Evolutionary conservation across 2,113 vertebrate genomes (phyloP), one percentile per base, ranked within the genome.

Genomic region (Oryzias melastigma): DNA sequence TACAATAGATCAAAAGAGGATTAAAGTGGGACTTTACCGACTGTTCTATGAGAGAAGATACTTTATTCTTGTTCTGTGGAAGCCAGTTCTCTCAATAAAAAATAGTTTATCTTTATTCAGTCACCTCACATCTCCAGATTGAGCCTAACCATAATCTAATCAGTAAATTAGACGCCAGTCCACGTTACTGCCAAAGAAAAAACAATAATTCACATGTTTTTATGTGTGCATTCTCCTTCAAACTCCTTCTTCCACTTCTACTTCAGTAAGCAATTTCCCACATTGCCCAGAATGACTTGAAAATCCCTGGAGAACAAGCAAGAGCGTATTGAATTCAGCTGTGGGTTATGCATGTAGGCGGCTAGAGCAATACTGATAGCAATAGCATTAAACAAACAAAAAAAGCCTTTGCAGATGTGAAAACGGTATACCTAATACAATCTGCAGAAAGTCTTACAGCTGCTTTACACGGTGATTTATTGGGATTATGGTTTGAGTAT

Each of bases 211-310:
- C 52, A 45, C 40, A 35, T 35, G 3, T 35, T 55, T 61, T 65
- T 40, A 60, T 68, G 62, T 4, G 1, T 61, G 27, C 22, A 46
- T 73, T 73, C 69, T 55, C 7, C 42, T 43, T 71, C 49, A 67
- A 74, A 58, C 55, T 58, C 57, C 63, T 49, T 29, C 6, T 3
- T 69, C 66, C 68, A 53, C 62, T 71, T 82, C 55, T 42, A 53
- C 60, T 67, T 67, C 71, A 74, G 35, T 58, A 55, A 68, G 71
- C 71, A 43, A 75, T 81, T 82, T 79, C 55, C 70, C 47, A 55
- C 56, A 68, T 68, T 75, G 67, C 62, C 51, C 64, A 52, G 64
- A 77, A 68, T 20, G 55, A 64, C 64, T 68, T 49, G 29, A 51
- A 52, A 67, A 62, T 48, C 71, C 64, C 66, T 44, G 40, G 52